Base-by-base conservation (phyloP, 1,140 invertebrate genomes). In the Sitodiplosis mosellana region DNA sequence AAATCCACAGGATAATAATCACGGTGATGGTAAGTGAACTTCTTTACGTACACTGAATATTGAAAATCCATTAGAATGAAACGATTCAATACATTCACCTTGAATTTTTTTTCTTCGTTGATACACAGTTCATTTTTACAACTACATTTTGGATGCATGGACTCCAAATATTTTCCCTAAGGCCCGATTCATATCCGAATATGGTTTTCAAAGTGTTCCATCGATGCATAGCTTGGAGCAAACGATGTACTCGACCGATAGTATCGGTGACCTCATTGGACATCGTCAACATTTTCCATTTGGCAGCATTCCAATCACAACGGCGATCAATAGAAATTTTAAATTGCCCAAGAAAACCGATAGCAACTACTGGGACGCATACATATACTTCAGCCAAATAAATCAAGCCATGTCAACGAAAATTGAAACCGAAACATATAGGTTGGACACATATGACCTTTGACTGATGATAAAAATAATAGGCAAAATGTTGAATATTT, bases 51-150 rank as follows among this genome's bases (percentile, higher is more conserved):
- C n/a, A n/a, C n/a, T n/a, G n/a, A n/a, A n/a, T n/a, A 15, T 34
- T 1, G 21, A 33, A 6, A 7, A 18, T 5, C 12, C 33, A 36
- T 18, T n/a, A 4, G 18, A 47, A 7, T 19, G 27, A 36, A 44
- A 33, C n/a, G 41, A 22, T 19, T 33, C 8, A 22, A 42, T 36
- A 45, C 50, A 49, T 43, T 49, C 37, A 4, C 17, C 12, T 3
- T 27, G 27, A 3, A 38, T n/a, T 38, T 3, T 71, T 71, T 49
- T 55, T n/a, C n/a, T n/a, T n/a, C n/a, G n/a, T n/a, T n/a, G n/a
- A n/a, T n/a, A n/a, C n/a, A n/a, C n/a, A 86, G 83, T 89, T 43
- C 93, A 98, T 60, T 92, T 83, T 58, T 98, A 98, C 59, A 86
- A 90, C 55, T 94, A 97, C 59, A 17, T 78, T 0, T 64, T 64